phyloP scores from a whole-genome alignment of 2,113 vertebrate genomes.

The Perccottus glenii region DNA sequence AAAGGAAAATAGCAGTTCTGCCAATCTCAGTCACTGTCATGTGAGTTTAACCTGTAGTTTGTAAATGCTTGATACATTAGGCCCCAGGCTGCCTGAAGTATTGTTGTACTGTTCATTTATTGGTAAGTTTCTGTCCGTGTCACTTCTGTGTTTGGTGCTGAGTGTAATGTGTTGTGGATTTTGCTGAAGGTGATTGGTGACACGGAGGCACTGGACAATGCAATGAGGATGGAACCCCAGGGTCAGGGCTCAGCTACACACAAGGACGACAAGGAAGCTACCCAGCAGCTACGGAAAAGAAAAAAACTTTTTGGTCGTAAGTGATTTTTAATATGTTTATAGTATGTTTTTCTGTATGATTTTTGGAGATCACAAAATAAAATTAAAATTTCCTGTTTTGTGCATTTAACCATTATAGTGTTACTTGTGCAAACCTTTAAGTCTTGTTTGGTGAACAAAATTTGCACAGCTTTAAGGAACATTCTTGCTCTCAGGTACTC shows the following conservation, averaged over 20 bases:
- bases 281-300: conserved; percentile 69
- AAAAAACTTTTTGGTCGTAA: conserved; percentile 72
- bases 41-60: conserved; percentile 57
- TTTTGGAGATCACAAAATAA: background rate
- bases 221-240: conserved; percentile 41
- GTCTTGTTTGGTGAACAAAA: conserved; percentile 39
- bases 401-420: background rate
- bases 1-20: conserved; percentile 46
- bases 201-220: conserved; percentile 50
- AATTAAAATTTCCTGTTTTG: background rate
- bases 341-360: too few species aligned
- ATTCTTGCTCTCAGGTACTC: conserved; percentile 66
- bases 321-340: conserved; percentile 48
- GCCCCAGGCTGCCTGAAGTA: conserved; percentile 23
- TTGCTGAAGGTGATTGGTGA: conserved; percentile 83
- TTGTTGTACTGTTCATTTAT: conserved; percentile 18
- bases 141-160: background rate
- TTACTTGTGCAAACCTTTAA: conserved; percentile 13
- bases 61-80: conserved; percentile 37
- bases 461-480: conserved; percentile 37
- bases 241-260: conserved; percentile 43
- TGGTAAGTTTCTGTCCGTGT: conserved; percentile 7
- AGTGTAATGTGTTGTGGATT: background rate
- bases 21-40: conserved; percentile 51
- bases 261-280: conserved; percentile 17